These are phyloP conservation scores for Psilopsiagon aurifrons DNA, from an alignment of 2,113 vertebrate species.

Conservation along the genomic window DNA sequence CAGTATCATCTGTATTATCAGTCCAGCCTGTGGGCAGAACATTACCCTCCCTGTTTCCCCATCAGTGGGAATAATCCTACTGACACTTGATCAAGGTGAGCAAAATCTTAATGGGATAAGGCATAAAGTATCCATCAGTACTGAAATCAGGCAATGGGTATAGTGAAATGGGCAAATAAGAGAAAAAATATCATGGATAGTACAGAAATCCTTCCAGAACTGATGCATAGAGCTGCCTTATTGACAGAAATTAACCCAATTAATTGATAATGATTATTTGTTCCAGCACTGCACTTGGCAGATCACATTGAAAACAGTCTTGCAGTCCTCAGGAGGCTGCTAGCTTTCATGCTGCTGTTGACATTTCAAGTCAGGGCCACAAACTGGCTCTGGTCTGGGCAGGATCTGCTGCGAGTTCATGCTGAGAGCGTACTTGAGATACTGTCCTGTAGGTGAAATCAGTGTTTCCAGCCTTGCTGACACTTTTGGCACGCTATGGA, in stretches of 20 bases:
- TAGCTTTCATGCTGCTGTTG: conserved; percentile 3
- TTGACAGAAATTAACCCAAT: background rate
- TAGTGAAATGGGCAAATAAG: background rate
- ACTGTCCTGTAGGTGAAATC: conserved; percentile 55
- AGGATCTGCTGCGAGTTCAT: background rate
- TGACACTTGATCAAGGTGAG: background rate
- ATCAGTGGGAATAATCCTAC: background rate
- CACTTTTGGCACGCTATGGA: background rate
- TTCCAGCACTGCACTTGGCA: background rate
- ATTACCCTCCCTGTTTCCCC: background rate
- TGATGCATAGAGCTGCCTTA: background rate
- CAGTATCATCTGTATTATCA: background rate
- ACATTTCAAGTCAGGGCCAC: conserved; percentile 42
- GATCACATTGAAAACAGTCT: background rate
- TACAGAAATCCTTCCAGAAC: background rate
- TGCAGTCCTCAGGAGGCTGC: background rate
- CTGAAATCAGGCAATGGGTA: background rate
- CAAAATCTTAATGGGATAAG: background rate
- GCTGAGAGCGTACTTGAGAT: conserved; percentile 24
- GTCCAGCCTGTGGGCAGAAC: background rate
- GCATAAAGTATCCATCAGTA: background rate
- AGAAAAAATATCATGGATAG: background rate
- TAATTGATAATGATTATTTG: background rate
- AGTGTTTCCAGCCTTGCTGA: conserved; percentile 43
- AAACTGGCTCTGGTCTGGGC: conserved; percentile 19